phyloP scores from a whole-genome alignment of 2,888 invertebrate species.

The Pseudoips prasinana region DNA sequence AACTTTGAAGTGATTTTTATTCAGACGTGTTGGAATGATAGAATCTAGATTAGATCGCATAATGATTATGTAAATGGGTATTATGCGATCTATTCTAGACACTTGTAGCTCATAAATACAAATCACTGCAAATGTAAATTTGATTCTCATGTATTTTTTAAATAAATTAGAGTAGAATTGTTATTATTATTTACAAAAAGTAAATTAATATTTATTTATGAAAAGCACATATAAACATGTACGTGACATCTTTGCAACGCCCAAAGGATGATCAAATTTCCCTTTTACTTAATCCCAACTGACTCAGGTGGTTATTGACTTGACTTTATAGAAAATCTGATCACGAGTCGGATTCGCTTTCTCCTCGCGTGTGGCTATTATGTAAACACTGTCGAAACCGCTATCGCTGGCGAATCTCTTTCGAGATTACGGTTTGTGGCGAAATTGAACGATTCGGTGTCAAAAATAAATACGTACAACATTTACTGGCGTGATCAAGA shows the following conservation, averaged over 20 bases:
- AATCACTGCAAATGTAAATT: too few relatives aligned
- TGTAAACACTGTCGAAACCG: slow-evolving; percentile 45
- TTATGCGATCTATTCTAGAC: too few relatives aligned
- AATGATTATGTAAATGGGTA: too few relatives aligned
- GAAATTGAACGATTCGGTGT: slow-evolving; percentile 18
- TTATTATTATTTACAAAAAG: too few relatives aligned
- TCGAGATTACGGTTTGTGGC: slow-evolving; percentile 29
- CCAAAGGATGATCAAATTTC: slow-evolving; percentile 9
- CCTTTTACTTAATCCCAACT: slow-evolving; percentile 22
- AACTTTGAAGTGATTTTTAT: too few relatives aligned
- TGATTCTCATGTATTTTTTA: too few relatives aligned
- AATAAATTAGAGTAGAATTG: too few relatives aligned
- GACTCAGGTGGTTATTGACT: slow-evolving; percentile 35
- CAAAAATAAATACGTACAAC: slow-evolving; percentile 7
- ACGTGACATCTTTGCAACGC: slow-evolving; percentile 5
- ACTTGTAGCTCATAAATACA: too few relatives aligned
- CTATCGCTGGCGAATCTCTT: slow-evolving; percentile 40
- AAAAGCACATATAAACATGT: slow-evolving; percentile 1
- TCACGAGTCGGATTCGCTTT: slow-evolving; percentile 42
- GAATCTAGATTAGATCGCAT: too few relatives aligned
- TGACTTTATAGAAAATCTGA: slow-evolving; percentile 39
- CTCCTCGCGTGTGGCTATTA: slow-evolving; percentile 43
- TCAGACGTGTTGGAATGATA: too few relatives aligned
- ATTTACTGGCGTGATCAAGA: too few relatives aligned
- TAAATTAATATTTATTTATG: background rate